Percentiles rank a stretch among this genome's conserved stretches.
Conservation (phyloP, 2,113 vertebrate species). For the Chaetura pelagica region DNA sequence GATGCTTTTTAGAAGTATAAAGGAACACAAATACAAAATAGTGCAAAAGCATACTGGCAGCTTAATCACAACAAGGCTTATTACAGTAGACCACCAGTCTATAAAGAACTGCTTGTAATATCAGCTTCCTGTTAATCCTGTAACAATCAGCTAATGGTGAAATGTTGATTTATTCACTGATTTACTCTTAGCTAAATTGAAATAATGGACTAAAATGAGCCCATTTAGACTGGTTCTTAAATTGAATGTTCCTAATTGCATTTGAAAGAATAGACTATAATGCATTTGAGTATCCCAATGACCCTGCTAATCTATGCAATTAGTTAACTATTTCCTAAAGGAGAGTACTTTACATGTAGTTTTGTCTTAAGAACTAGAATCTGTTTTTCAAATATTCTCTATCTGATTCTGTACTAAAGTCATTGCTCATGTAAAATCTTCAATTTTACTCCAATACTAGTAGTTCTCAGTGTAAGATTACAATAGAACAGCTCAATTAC, state of each 20-base stretch:
- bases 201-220: conserved; percentile 70
- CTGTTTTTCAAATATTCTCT: not conserved
- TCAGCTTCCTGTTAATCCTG: conserved; percentile 60
- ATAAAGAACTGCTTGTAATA: conserved; percentile 31
- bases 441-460: not conserved
- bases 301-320: conserved; percentile 54
- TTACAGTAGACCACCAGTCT: not conserved
- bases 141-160: conserved; percentile 62
- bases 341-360: not conserved
- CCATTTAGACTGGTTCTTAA: conserved; percentile 49
- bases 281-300: conserved; percentile 16
- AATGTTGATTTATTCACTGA: conserved; percentile 69
- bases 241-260: conserved; percentile 64
- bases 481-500: not conserved
- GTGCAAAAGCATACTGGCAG: not conserved
- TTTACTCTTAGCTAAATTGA: conserved; percentile 65
- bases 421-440: not conserved
- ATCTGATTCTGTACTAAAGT: not conserved
- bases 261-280: conserved; percentile 58
- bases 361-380: not conserved
- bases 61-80: not conserved
- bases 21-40: not conserved
- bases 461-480: not conserved
- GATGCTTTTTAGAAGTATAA: not conserved
- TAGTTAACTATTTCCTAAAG: conserved; percentile 46